phyloP scores from a whole-genome alignment of 2,797 vertebrate species.

The Miichthys miiuy region DNA sequence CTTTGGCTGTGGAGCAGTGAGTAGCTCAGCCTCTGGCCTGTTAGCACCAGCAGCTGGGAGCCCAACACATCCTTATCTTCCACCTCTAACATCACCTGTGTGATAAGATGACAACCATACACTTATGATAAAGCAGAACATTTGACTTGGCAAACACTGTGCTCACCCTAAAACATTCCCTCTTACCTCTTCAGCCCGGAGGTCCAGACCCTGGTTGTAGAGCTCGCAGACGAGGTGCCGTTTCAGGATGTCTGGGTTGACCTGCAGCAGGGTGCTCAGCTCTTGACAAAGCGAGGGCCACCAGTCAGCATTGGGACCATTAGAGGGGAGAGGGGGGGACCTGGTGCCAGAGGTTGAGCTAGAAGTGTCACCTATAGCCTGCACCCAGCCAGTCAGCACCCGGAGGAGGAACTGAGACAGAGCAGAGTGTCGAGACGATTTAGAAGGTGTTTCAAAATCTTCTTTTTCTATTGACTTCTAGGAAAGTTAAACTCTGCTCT shows the following conservation, averaged over 20 bases:
- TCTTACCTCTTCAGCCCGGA: conserved; percentile 91
- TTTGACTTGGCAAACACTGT: neutral
- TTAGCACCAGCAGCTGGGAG: conserved; percentile 94
- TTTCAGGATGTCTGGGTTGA: conserved; percentile 90
- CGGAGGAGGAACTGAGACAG: conserved; percentile 89
- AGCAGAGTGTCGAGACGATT: neutral
- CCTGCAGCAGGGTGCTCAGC: conserved; percentile 91
- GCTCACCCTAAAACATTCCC: neutral
- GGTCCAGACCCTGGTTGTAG: conserved; percentile 94
- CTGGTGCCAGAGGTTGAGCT: conserved; percentile 26
- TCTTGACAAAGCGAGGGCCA: conserved; percentile 92
- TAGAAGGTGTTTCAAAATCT: neutral
- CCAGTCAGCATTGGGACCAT: conserved; percentile 77
- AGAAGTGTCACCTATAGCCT: conserved; percentile 82
- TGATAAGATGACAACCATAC: neutral
- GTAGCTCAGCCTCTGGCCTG: conserved; percentile 93
- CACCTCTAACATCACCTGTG: conserved; percentile 92
- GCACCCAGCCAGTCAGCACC: conserved; percentile 89
- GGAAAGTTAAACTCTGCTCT: conserved; percentile 9
- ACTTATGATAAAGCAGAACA: neutral
- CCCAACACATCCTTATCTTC: conserved; percentile 95
- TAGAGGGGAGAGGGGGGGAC: conserved; percentile 21
- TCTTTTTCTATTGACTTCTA: neutral
- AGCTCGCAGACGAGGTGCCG: conserved; percentile 95
- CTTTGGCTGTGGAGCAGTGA: conserved; percentile 89